phyloP scores from a whole-genome alignment of 2,797 vertebrate species.

The Passerculus sandwichensis region DNA sequence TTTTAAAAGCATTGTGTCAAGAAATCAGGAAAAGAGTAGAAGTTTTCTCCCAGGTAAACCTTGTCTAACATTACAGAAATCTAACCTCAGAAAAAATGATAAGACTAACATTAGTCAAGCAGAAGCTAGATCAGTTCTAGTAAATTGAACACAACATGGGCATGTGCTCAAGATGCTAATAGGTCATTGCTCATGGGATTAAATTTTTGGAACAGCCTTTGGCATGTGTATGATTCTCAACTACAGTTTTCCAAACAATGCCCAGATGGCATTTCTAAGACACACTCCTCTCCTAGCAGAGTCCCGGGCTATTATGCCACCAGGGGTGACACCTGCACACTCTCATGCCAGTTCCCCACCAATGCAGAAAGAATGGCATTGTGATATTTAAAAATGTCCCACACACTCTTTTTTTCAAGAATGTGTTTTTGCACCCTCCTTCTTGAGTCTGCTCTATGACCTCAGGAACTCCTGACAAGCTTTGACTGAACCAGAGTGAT shows the following conservation, averaged over 20 bases:
- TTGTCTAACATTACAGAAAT: neutral
- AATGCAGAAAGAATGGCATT: neutral
- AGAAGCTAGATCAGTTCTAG: neutral
- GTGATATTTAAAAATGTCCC: neutral
- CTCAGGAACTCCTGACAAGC: neutral
- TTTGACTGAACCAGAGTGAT: accelerated
- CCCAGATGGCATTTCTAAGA: neutral
- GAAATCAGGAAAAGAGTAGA: neutral
- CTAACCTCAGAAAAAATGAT: neutral
- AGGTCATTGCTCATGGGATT: neutral
- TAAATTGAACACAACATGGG: neutral
- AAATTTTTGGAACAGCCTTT: neutral
- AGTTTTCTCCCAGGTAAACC: neutral
- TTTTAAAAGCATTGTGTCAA: neutral
- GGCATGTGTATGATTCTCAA: neutral
- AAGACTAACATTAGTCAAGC: neutral
- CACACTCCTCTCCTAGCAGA: neutral
- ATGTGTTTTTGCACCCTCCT: neutral
- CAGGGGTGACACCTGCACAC: neutral
- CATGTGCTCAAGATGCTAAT: neutral
- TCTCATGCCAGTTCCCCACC: neutral
- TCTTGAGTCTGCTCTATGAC: neutral
- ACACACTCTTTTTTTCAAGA: neutral
- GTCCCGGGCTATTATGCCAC: neutral
- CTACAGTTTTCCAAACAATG: neutral